phyloP scores from a whole-genome alignment of 2,113 vertebrate species.

The Myotis davidii region DNA sequence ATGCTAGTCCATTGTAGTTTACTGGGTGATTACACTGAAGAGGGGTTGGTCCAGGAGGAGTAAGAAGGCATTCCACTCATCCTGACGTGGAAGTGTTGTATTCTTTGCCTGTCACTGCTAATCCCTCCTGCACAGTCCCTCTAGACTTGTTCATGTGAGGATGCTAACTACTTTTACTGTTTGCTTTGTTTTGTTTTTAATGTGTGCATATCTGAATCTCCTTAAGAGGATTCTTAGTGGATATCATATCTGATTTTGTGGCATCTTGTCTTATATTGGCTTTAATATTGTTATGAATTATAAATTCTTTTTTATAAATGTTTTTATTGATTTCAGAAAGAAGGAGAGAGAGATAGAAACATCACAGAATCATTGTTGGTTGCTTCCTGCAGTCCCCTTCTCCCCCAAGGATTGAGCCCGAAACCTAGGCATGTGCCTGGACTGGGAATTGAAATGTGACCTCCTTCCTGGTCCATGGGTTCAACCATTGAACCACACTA shows the following conservation, averaged over 20 bases:
- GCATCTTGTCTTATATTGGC: not conserved
- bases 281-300: not conserved
- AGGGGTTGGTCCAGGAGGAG: slow-evolving; percentile 51
- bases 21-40: slow-evolving; percentile 70
- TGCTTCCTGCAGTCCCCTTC: no score
- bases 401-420: no score
- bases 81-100: not conserved
- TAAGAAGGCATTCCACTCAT: slow-evolving; percentile 39
- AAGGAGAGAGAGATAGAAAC: no score
- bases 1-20: slow-evolving; percentile 10
- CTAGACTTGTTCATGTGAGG: not conserved
- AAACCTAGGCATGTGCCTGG: no score
- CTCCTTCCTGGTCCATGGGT: no score
- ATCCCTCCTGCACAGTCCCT: not conserved
- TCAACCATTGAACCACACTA: no score
- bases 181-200: not conserved
- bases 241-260: not conserved
- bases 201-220: not conserved
- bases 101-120: slow-evolving; percentile 19
- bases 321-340: no score
- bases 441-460: no score
- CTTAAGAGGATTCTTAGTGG: not conserved
- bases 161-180: not conserved
- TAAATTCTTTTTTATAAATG: not conserved
- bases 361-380: no score